phyloP scores from a whole-genome alignment of 2,888 invertebrate genomes.

The Ophioninae sp. region DNA sequence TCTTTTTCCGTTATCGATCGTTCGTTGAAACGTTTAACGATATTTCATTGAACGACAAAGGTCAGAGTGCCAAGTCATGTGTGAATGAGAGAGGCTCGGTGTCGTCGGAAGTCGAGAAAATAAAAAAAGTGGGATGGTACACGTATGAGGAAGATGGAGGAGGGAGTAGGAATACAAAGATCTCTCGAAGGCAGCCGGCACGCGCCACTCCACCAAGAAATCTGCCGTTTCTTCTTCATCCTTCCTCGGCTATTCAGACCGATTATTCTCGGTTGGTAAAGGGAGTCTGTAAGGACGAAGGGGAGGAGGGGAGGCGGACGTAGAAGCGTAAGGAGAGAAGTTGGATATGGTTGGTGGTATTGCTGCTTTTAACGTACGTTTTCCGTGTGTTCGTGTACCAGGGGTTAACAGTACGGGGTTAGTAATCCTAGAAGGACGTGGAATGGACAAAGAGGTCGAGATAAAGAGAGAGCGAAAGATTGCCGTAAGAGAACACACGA shows the following conservation, averaged over 20 bases:
- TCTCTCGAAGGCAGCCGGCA: slow-evolving; percentile 69
- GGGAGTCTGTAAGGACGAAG: slow-evolving; percentile 44
- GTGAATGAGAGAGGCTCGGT: slow-evolving; percentile 2
- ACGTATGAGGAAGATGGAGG: slow-evolving; percentile 11
- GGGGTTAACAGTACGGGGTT: not conserved
- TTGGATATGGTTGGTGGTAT: not conserved
- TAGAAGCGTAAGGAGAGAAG: slow-evolving; percentile 5
- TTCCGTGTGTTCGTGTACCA: not conserved
- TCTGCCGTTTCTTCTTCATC: slow-evolving; percentile 34
- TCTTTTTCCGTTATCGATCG: not conserved
- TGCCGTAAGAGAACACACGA: slow-evolving; percentile 59
- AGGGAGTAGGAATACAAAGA: slow-evolving; percentile 19
- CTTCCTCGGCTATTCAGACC: slow-evolving; percentile 68
- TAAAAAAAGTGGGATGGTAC: slow-evolving; percentile 32
- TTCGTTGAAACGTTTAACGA: not conserved
- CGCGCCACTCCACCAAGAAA: slow-evolving; percentile 74
- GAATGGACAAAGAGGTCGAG: slow-evolving; percentile 16
- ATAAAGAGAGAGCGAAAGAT: slow-evolving; percentile 20
- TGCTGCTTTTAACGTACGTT: not conserved
- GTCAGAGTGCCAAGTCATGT: not conserved
- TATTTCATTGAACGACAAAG: slow-evolving; percentile 38
- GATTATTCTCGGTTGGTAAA: slow-evolving; percentile 69
- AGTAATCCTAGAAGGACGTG: slow-evolving; percentile 37
- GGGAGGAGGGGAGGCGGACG: too few species aligned
- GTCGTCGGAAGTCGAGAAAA: slow-evolving; percentile 46